These are phyloP conservation scores for Dreissena rostriformis DNA, from an alignment of 1,140 invertebrate species.

Conservation along the genomic window DNA sequence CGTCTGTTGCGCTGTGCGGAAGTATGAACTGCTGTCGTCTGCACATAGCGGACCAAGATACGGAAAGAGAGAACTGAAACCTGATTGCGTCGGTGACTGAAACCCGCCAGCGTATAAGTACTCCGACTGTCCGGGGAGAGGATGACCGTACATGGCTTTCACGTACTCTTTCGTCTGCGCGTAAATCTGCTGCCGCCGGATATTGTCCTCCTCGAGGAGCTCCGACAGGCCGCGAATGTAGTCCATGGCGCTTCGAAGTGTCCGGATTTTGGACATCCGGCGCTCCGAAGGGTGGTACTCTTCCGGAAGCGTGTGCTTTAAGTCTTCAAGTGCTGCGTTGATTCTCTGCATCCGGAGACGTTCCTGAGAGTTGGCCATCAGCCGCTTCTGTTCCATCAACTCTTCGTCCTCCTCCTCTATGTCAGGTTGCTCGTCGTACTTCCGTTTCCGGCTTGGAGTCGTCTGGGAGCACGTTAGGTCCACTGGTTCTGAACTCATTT, in stretches of 20 bases:
- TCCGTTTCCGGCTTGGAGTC: conserved; percentile 24
- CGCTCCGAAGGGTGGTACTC: conserved; percentile 98
- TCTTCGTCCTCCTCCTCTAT: conserved; percentile 49
- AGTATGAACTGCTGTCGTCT: not conserved
- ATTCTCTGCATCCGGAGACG: conserved; percentile 97
- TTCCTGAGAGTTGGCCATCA: conserved; percentile 83
- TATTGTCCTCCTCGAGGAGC: conserved; percentile 83
- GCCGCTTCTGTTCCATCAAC: conserved; percentile 60
- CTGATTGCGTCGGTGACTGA: not conserved
- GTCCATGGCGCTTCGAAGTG: conserved; percentile 95
- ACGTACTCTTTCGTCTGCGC: conserved; percentile 17
- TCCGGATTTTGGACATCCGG: conserved; percentile 97
- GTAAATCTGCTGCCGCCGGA: conserved; percentile 22
- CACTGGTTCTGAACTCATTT: not conserved
- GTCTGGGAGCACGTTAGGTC: not conserved
- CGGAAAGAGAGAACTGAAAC: not conserved
- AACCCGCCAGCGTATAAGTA: not conserved
- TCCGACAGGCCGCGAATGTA: conserved; percentile 98
- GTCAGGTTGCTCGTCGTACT: not conserved
- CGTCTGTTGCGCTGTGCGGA: conserved; percentile 27
- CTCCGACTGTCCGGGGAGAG: not conserved
- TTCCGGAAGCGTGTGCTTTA: conserved; percentile 88
- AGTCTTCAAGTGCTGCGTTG: conserved; percentile 95
- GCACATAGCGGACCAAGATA: conserved; percentile 37
- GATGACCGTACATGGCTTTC: conserved; percentile 14